Base-by-base conservation (phyloP, 1,140 invertebrate genomes). In the Glossosoma conforme region DNA sequence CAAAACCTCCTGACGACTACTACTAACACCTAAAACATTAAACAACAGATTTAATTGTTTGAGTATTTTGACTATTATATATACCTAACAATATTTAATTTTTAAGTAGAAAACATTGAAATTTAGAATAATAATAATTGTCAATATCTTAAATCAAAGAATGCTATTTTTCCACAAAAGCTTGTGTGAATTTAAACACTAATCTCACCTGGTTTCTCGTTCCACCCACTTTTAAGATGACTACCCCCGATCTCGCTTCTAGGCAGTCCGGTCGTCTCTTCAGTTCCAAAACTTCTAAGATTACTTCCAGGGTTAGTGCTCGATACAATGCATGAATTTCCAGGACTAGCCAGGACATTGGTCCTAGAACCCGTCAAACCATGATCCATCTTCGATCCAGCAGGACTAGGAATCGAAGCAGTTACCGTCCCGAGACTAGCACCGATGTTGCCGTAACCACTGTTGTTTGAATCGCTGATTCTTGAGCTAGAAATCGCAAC, bases 281-380 rank as follows among this genome's bases (percentile, higher is more conserved):
- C 48, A 43, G 2, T 22, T 5, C 2, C 41, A 11, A 44, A 46
- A 44, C 40, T 51, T 41, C 15, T 43, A 36, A 45, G 33, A 24
- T 22, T 38, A 41, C n/a, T 38, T 10, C 30, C 44, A 2, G 48
- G 22, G 20, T 56, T 44, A 11, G 55, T 53, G 21, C 55, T 58
- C 25, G 55, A 58, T 2, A 58, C 55, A 10, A 58, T 58, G 18
- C 55, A 58, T 2, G 55, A 58, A 14, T 57, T 57, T 13, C 42
- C 46, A 18, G 50, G 55, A 42, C 55, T 53, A 3, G 50, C 46
- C 22, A 53, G 15, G 9, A 53, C 38, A 13, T 53, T 40, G 14
- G 11, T 36, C 32, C 55, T 58, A 4, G 38, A 22, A 3, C 20
- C 37, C 8, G 19, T n/a, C n/a, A n/a, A n/a, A n/a, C n/a, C 13